Percentiles rank a stretch among this genome's conserved stretches.
Evolutionary conservation across 2,888 invertebrate species (phyloP).

Genomic region (Autographa gamma): DNA sequence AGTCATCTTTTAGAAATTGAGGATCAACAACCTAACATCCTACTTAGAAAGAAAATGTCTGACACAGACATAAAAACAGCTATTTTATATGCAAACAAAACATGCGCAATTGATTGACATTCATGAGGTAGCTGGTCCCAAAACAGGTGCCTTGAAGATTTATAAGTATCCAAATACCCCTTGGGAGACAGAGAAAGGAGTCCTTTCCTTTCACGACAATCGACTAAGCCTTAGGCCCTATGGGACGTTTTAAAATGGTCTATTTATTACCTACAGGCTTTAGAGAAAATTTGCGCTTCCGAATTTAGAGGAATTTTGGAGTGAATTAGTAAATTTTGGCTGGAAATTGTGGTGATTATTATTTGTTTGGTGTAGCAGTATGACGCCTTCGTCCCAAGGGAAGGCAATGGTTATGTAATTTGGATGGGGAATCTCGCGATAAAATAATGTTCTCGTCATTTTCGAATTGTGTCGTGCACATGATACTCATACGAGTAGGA

Average conservation of each 20-base stretch:
- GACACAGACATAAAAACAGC: constrained; percentile 24
- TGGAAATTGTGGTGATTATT: background rate
- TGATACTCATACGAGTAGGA: too few relatives aligned
- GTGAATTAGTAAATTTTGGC: background rate
- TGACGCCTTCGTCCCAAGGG: background rate
- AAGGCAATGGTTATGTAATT: background rate
- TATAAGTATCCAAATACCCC: constrained; percentile 47
- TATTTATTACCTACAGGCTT: constrained; percentile 32
- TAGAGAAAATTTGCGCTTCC: constrained; percentile 10
- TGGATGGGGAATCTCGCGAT: background rate
- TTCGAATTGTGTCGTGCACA: too few relatives aligned
- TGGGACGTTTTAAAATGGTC: constrained; percentile 37
- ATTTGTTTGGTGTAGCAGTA: background rate
- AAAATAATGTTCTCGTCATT: background rate
- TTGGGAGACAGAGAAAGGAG: constrained; percentile 34
- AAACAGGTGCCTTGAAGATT: constrained; percentile 36
- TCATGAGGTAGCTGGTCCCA: constrained; percentile 42
- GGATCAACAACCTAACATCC: background rate
- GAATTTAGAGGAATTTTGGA: constrained; percentile 4
- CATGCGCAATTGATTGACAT: constrained; percentile 56
- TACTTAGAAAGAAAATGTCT: background rate
- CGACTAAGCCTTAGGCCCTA: constrained; percentile 21
- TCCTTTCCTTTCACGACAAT: constrained; percentile 29
- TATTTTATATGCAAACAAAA: constrained; percentile 34
- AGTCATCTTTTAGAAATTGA: too few relatives aligned